Percentiles rank a stretch among this genome's conserved stretches.
Evolutionary conservation across 2,888 invertebrate genomes (phyloP).

Genomic region (Drosophila pseudotalamancana): DNA sequence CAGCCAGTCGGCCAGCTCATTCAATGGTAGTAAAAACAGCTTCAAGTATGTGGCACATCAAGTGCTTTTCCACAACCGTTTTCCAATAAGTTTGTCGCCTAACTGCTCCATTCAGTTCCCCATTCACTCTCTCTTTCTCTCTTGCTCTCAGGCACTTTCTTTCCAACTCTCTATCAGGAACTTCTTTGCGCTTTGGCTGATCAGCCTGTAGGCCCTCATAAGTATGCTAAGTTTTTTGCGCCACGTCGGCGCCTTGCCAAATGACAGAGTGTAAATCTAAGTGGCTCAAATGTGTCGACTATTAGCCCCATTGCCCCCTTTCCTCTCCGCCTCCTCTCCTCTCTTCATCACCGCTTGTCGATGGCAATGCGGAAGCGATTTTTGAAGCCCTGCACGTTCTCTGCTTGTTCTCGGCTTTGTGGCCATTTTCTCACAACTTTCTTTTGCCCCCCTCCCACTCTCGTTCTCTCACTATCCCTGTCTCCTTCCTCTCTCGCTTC

Average conservation of each 20-base stretch:
- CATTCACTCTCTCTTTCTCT: neutral
- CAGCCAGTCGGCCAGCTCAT: slow-evolving; percentile 40
- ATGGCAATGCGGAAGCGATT: slow-evolving; percentile 70
- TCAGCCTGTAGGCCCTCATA: slow-evolving; percentile 58
- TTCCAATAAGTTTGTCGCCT: slow-evolving; percentile 74
- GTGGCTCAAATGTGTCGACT: slow-evolving; percentile 76
- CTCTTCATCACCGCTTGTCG: slow-evolving; percentile 11
- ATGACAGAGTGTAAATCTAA: slow-evolving; percentile 71
- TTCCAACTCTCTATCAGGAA: too few species aligned
- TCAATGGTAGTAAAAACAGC: slow-evolving; percentile 36
- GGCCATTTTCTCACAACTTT: slow-evolving; percentile 31
- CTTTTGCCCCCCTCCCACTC: neutral
- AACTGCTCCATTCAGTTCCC: slow-evolving; percentile 20
- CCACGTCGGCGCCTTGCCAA: slow-evolving; percentile 70
- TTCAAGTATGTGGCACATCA: slow-evolving; percentile 60
- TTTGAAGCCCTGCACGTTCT: slow-evolving; percentile 57
- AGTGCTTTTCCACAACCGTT: slow-evolving; percentile 69
- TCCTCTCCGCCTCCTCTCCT: neutral
- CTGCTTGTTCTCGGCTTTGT: slow-evolving; percentile 15
- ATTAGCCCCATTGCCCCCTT: slow-evolving; percentile 48
- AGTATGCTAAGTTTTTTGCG: slow-evolving; percentile 74
- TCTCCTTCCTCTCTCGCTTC: slow-evolving; percentile 14
- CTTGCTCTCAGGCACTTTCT: too few species aligned
- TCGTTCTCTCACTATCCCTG: neutral
- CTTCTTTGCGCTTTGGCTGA: neutral